Percentiles rank a stretch among this genome's conserved stretches.
Conservation (phyloP, 2,888 invertebrate species). For the Papilio protenor region DNA sequence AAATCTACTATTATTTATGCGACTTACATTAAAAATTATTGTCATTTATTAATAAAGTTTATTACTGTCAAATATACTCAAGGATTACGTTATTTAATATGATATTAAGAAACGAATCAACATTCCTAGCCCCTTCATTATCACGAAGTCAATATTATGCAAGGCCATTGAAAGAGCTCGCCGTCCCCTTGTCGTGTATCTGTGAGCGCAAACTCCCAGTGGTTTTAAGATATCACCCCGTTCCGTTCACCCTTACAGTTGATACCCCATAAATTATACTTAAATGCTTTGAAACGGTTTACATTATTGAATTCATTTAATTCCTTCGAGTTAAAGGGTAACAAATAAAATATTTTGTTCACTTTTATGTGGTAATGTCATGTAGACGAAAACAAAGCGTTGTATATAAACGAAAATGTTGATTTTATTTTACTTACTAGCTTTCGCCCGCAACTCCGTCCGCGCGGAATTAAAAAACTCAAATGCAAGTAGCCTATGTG, state of each 20-base stretch:
- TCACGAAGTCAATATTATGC: constrained; percentile 4
- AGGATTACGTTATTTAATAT: not conserved
- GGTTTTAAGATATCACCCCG: constrained; percentile 9
- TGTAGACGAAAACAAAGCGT: not conserved
- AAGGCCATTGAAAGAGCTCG: not conserved
- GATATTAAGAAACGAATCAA: not conserved
- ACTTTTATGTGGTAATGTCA: not conserved
- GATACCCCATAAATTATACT: constrained; percentile 30
- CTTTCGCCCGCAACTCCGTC: no score
- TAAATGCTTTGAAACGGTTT: constrained; percentile 12
- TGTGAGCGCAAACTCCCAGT: not conserved
- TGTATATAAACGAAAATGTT: not conserved
- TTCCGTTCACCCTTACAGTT: constrained; percentile 17
- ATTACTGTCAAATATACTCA: no score
- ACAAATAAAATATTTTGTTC: not conserved
- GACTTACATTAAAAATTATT: no score
- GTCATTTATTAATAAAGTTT: no score
- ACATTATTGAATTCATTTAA: constrained; percentile 26
- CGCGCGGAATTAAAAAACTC: no score
- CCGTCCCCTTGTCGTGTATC: not conserved
- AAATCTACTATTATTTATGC: no score
- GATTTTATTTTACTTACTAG: not conserved
- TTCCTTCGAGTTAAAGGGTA: not conserved
- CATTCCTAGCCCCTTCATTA: not conserved
- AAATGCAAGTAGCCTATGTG: no score